phyloP scores from a whole-genome alignment of 2,888 invertebrate species.

The Seladonia tumulorum region DNA sequence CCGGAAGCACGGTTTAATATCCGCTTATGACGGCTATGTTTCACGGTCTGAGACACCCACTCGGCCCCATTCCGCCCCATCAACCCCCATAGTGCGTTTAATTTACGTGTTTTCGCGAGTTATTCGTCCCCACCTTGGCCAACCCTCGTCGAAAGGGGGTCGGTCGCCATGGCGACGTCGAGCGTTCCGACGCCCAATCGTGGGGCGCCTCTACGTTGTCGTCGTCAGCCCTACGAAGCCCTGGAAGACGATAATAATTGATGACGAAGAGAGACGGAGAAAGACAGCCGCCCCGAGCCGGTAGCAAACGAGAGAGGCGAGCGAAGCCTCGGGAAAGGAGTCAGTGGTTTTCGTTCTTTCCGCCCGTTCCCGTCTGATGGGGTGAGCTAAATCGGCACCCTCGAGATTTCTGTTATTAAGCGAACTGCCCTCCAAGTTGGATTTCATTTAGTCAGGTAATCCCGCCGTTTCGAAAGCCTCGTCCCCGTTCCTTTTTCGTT shows the following conservation, averaged over 20 bases:
- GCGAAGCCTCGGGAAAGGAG: constrained; percentile 13
- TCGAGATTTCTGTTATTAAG: constrained; percentile 64
- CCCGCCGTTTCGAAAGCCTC: constrained; percentile 9
- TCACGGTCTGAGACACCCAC: constrained; percentile 76
- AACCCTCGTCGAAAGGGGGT: constrained; percentile 75
- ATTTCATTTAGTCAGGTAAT: constrained; percentile 64
- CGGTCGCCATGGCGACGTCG: constrained; percentile 79
- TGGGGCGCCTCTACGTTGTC: constrained; percentile 66
- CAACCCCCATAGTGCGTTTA: constrained; percentile 83
- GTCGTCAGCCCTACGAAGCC: constrained; percentile 71
- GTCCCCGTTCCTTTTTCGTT: constrained; percentile 14
- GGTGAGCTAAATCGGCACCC: constrained; percentile 65
- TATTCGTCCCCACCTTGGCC: constrained; percentile 79
- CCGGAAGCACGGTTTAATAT: constrained; percentile 77
- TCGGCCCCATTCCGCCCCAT: constrained; percentile 81
- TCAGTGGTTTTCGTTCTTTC: constrained; percentile 62
- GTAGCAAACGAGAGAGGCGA: constrained; percentile 12
- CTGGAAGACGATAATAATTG: constrained; percentile 75
- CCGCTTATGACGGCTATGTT: constrained; percentile 81
- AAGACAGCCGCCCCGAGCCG: not conserved
- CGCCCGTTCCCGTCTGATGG: constrained; percentile 23
- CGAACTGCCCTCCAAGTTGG: constrained; percentile 55
- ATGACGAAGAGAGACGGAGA: constrained; percentile 59
- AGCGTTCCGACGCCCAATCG: constrained; percentile 80
- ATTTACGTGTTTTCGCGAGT: constrained; percentile 84